These are phyloP conservation scores for Theodoxus fluviatilis DNA, from an alignment of 2,888 invertebrate species.

Conservation along the genomic window DNA sequence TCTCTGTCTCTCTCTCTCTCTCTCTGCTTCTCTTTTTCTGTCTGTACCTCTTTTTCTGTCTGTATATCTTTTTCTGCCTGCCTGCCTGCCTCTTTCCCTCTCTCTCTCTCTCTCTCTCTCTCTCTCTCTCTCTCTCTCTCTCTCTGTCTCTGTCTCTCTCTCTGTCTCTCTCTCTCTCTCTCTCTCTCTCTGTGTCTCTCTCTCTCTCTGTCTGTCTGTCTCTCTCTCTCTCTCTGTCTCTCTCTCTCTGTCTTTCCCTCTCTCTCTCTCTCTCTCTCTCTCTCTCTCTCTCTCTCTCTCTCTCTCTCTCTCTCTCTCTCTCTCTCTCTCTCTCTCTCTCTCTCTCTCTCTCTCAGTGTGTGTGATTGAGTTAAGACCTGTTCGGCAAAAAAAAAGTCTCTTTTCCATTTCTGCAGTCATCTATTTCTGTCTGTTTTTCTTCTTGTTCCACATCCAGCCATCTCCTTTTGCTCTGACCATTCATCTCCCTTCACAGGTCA, in stretches of 20 bases:
- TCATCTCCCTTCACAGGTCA: too few relatives aligned
- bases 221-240: not conserved
- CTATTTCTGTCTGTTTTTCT: too few relatives aligned
- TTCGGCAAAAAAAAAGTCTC: too few relatives aligned
- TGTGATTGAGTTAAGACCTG: too few relatives aligned
- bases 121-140: conserved; percentile 9
- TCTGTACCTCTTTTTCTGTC: not conserved
- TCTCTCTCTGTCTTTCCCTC: not conserved
- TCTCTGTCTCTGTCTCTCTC: conserved; percentile 11
- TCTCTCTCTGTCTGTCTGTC: conserved; percentile 9
- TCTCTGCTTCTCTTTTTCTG: not conserved
- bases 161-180: conserved; percentile 1
- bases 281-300: not conserved
- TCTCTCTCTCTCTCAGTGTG: not conserved
- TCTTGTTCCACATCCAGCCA: too few relatives aligned
- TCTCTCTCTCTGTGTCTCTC: conserved; percentile 12
- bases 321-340: conserved; percentile 6
- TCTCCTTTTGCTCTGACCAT: too few relatives aligned
- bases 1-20: too few relatives aligned
- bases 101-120: conserved; percentile 18
- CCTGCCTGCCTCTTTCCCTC: conserved; percentile 1
- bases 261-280: not conserved
- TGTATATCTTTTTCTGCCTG: not conserved
- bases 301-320: not conserved
- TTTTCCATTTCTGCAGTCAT: too few relatives aligned